Conservation (phyloP, 2,797 vertebrate species). For the Sylvia borin region DNA sequence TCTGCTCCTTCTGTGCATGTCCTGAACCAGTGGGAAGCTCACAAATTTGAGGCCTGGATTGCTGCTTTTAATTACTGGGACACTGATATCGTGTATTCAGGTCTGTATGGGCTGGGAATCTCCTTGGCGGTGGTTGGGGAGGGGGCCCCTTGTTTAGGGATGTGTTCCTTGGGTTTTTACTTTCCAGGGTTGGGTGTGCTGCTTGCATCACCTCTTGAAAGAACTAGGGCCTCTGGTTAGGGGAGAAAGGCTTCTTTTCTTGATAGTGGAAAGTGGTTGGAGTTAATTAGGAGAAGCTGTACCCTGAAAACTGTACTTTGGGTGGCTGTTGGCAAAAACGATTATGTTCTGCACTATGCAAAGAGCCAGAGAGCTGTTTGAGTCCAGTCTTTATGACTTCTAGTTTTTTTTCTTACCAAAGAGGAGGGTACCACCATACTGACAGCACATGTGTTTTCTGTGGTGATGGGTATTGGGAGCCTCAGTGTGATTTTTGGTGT, state of each 20-base stretch:
- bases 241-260: background rate
- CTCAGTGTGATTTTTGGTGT: background rate
- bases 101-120: constrained; percentile 67
- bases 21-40: constrained; percentile 88
- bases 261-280: background rate
- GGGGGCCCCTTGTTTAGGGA: background rate
- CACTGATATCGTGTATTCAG: constrained; percentile 88
- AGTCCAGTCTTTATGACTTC: background rate
- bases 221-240: background rate
- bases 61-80: constrained; percentile 97
- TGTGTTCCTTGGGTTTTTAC: background rate
- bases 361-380: background rate
- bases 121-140: background rate
- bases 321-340: background rate
- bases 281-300: background rate
- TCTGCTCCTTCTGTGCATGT: constrained; percentile 63
- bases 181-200: background rate
- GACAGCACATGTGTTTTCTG: background rate
- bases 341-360: background rate
- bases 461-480: background rate
- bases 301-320: background rate
- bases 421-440: background rate
- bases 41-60: constrained; percentile 94
- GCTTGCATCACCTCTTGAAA: background rate
- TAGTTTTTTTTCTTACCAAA: background rate